Evolutionary conservation across 2,113 vertebrate species (phyloP), one percentile per base, ranked within the genome.

Genomic region (Carollia perspicillata): DNA sequence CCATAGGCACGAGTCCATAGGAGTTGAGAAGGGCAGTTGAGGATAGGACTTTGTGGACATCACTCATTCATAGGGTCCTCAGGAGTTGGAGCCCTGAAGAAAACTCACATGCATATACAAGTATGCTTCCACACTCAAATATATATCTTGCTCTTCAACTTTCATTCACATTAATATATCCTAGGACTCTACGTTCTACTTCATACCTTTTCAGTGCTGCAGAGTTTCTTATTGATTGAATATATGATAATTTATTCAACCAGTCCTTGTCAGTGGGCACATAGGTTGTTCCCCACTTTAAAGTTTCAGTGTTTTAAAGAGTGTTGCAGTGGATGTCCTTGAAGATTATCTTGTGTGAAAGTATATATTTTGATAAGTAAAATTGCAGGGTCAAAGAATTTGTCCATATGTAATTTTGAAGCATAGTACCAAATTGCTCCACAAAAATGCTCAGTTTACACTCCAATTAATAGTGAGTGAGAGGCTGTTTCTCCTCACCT

Each of bases 281-380:
- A 33, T 26, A 58, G n/a, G 65, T 83, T 79, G 30, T 92, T 92
- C 58, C 10, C 47, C 55, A 1, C 55, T 71, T 95, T 88, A 84
- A 58, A 85, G 47, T 94, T 83, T 80, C 30, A 85, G 13, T 94
- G 6, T 80, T 93, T 95, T 63, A 90, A 78, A 71, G 74, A 93
- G 22, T n/a, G 53, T 94, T 71, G 44, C 30, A 63, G 63, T 79
- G 53, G 71, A 35, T 51, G 53, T 71, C 35, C 23, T 94, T 94
- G 51, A 87, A 75, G 17, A 23, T 83, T 66, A 37, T 68, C 44
- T 90, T 79, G 77, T 23, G 10, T 60, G n/a, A 84, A 84, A 93
- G 26, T 47, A 37, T 16, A 9, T 28, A 60, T 78, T 93, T 93
- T 63, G 71, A 68, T 87, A 91, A 90, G 51, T 77, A 86, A 91